These are phyloP conservation scores for Ophion obscuratus DNA, from an alignment of 2,888 invertebrate genomes.

Conservation along the genomic window DNA sequence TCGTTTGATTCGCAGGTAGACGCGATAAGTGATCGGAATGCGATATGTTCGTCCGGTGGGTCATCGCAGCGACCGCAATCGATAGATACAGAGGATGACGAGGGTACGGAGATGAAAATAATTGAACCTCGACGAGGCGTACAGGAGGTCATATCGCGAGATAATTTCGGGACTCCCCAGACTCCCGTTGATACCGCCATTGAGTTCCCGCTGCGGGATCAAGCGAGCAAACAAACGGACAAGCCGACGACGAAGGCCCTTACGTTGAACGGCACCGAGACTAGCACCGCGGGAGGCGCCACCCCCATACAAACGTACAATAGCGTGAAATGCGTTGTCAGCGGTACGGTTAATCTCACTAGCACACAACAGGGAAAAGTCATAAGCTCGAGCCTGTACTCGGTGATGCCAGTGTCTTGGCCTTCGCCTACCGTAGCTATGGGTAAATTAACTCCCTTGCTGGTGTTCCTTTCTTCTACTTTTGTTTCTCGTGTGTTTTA, in stretches of 20 bases:
- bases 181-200: conserved; percentile 80
- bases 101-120: conserved; percentile 83
- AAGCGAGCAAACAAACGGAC: conserved; percentile 78
- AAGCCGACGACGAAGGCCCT: conserved; percentile 75
- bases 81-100: conserved; percentile 80
- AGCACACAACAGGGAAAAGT: conserved; percentile 76
- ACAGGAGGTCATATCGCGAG: conserved; percentile 80
- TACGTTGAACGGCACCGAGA: conserved; percentile 77
- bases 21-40: conserved; percentile 77
- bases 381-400: conserved; percentile 77
- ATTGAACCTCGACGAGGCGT: conserved; percentile 80
- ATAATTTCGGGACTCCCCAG: conserved; percentile 80
- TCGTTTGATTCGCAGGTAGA: conserved; percentile 71
- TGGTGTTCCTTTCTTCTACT: neutral
- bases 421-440: conserved; percentile 79
- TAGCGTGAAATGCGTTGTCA: conserved; percentile 79
- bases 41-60: conserved; percentile 75
- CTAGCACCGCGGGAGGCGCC: conserved; percentile 64
- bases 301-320: conserved; percentile 78
- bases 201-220: conserved; percentile 80
- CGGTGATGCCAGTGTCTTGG: conserved; percentile 80
- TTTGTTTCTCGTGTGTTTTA: neutral
- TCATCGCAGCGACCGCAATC: conserved; percentile 76
- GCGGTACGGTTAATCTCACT: conserved; percentile 73
- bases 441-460: conserved; percentile 73